Base-by-base conservation (phyloP, 1,140 invertebrate species). In the Mizuhopecten yessoensis region DNA sequence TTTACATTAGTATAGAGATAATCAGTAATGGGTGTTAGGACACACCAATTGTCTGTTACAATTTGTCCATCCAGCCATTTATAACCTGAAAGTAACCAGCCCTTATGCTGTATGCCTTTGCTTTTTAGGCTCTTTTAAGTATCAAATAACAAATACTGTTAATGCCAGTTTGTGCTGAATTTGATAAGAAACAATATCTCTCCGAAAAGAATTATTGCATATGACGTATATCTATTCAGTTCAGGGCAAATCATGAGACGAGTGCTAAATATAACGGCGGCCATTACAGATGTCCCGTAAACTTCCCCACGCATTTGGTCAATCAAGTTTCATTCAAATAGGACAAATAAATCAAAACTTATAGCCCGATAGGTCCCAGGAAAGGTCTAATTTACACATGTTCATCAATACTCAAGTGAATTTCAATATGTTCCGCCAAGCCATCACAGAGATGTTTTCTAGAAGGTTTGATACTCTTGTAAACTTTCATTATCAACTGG, bases 361-460 rank as follows among this genome's bases (percentile, higher is more conserved):
- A 75, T 75, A 75, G 57, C 23, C 57, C 3, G n/a, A n/a, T 75
- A 75, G 23, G 57, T 75, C 5, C 5, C n/a, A 75, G 57, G 23
- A 23, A 75, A 17, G n/a, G 57, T 75, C n/a, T n/a, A n/a, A 75
- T 75, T 17, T 75, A 29, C n/a, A 75, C 2, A 5, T 75, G 23
- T n/a, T n/a, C 29, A 13, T 75, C 57, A 75, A 75, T 75, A 75
- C 20, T 29, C 29, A 1, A 29, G 57, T 0, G 57, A 75, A 75
- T 75, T 75, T 75, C 29, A 75, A 75, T 75, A 75, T 75, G 57
- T 75, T 75, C 57, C 23, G n/a, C 57, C 57, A 75, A 45, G 42
- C 57, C 3, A 75, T 45, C 5, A n/a, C 23, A 29, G n/a, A 29
- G 23, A 7, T 39, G 5, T 29, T 75, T 75, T 75, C 5, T 23